Evolutionary conservation across 1,140 invertebrate species (phyloP).

Genomic region (Sycophila sp.): DNA sequence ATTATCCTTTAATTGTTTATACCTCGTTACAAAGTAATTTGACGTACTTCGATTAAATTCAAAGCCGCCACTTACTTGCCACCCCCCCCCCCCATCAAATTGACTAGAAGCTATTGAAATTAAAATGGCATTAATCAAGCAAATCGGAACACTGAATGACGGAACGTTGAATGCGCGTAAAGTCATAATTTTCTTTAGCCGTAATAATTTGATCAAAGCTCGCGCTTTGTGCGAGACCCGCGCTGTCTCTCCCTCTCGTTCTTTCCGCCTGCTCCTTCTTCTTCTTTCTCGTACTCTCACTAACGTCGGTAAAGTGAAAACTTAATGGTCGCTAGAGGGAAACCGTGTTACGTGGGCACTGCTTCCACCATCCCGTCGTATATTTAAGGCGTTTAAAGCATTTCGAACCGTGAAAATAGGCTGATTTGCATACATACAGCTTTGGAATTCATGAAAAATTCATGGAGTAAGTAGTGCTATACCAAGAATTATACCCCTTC

Average conservation of each 20-base stretch:
- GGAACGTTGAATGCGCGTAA: constrained; percentile 19
- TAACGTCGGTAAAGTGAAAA: constrained; percentile 51
- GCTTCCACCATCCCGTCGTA: constrained; percentile 54
- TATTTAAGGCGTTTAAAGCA: constrained; percentile 62
- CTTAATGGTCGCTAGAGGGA: constrained; percentile 56
- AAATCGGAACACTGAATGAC: constrained; percentile 26
- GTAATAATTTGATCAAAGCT: constrained; percentile 36
- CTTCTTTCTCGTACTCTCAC: background rate
- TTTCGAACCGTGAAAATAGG: constrained; percentile 61
- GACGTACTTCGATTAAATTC: too few species aligned
- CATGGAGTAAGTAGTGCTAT: constrained; percentile 57
- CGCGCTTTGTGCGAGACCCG: background rate
- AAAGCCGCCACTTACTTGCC: too few species aligned
- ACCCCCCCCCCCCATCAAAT: too few species aligned
- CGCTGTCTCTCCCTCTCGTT: background rate
- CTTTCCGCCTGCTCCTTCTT: background rate
- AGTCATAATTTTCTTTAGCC: constrained; percentile 22
- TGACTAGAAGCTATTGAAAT: too few species aligned
- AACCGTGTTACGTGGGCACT: constrained; percentile 57
- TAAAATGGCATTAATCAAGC: constrained; percentile 8
- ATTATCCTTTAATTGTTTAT: too few species aligned
- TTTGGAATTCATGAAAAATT: constrained; percentile 63
- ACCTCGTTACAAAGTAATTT: too few species aligned
- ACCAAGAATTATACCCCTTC: constrained; percentile 55
- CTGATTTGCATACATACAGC: constrained; percentile 63